Evolutionary conservation across 1,140 invertebrate species (phyloP), one percentile per base, ranked within the genome.

Genomic region (Galleria mellonella): DNA sequence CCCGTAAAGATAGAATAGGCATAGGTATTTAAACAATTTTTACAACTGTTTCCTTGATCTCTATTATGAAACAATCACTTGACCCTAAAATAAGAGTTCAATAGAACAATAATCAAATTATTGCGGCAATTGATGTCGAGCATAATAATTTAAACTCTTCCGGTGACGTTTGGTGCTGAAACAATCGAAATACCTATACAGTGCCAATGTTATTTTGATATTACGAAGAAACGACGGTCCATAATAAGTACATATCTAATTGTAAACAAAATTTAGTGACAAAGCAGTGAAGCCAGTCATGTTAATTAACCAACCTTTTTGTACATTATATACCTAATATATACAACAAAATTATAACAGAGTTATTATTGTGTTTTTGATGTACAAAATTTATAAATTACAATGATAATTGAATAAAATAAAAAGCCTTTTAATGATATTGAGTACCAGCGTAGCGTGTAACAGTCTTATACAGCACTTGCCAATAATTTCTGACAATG

Each of bases 141-240:
- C 54, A 40, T 52, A 38, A 49, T 59, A 47, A 54, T 55, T 44
- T 57, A 57, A 36, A 52, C 54, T 51, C 55, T 55, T 38, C 63
- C 58, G 58, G 35, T 44, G 39, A 40, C 39, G 55, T 70, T 68
- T 69, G 60, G 55, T 52, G 72, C 75, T 79, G 75, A 76, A 79
- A 79, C 72, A 79, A 76, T 76, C 55, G 63, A 72, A 65, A 67
- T 57, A 63, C 33, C 57, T 65, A 62, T 57, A 60, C 51, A 67
- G 55, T 72, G 39, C 52, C 50, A 48, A 54, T 52, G 32, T 23
- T n/a, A 23, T 23, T 23, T 2, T 23, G 2, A 23, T 23, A 23
- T 3, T 23, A 23, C 6, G 35, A 13, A 38, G 28, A n/a, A 39
- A 27, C 11, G 29, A 6, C 12, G 8, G 23, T 15, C 17, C 43